Conservation (phyloP, 2,113 vertebrate species). For the Elachura formosa region DNA sequence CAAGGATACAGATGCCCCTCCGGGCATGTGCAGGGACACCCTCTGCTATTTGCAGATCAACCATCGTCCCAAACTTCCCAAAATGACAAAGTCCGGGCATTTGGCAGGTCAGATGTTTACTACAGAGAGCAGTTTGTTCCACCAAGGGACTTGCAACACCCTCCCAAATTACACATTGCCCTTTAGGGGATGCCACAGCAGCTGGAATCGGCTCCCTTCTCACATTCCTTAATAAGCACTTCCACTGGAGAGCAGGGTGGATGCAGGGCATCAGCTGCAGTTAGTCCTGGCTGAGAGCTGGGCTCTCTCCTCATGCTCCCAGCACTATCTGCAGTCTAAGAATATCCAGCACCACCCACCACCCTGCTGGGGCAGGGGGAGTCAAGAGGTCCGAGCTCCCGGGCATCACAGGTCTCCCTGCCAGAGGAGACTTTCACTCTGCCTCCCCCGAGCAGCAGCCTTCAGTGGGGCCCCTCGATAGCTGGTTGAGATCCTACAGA, state of each 20-base stretch:
- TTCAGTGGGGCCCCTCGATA: slow-evolving; percentile 23
- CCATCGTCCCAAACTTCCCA: slow-evolving; percentile 7
- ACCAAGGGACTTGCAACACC: neutral
- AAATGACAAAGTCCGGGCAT: neutral
- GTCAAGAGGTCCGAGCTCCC: neutral
- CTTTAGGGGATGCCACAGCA: slow-evolving; percentile 17
- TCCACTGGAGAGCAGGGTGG: neutral
- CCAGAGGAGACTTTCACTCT: slow-evolving; percentile 41
- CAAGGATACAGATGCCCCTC: neutral
- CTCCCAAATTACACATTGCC: slow-evolving; percentile 44
- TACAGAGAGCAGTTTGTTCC: slow-evolving; percentile 12
- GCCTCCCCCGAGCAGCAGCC: slow-evolving; percentile 37
- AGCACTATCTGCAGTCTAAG: slow-evolving; percentile 18
- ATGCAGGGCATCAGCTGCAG: slow-evolving; percentile 31
- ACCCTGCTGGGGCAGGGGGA: neutral
- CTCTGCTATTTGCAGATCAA: neutral
- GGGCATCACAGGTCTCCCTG: neutral
- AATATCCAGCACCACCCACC: neutral
- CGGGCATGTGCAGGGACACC: neutral
- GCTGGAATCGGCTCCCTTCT: slow-evolving; percentile 32
- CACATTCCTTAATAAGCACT: slow-evolving; percentile 47
- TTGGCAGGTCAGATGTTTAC: slow-evolving; percentile 20
- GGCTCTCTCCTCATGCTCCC: neutral
- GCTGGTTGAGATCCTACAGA: slow-evolving; percentile 56
- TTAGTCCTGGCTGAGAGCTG: neutral